Evolutionary conservation across 2,888 invertebrate species (phyloP), one percentile per base, ranked within the genome.

Genomic region (Acronicta alni): DNA sequence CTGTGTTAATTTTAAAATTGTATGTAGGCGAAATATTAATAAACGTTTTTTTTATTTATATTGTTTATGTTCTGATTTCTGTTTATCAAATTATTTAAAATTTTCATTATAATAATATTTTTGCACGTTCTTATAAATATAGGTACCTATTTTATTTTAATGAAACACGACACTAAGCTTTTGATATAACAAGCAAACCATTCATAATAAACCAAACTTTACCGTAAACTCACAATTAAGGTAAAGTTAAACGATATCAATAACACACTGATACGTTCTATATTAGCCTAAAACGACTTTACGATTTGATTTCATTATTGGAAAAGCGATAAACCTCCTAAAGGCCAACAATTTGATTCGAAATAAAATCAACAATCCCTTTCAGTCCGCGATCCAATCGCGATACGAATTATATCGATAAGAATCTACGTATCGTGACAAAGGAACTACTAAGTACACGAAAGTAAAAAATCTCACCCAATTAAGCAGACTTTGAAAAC

Each of bases 291-390:
- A 75, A 76, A 69, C 63, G 60, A 67, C 53, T 86, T 84, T 80
- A 82, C 79, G 76, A 80, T 81, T 79, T 82, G 66, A 83, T 77
- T 72, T 81, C 72, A 80, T 80, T 85, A 87, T 85, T 70, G 87
- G 80, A 75, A 79, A 86, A 82, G 77, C 83, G 77, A 82, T 88
- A 83, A 87, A 87, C 80, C 68, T 82, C 67, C 69, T 53, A 12
- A 30, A 66, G 52, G 72, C 73, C 68, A 72, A 72, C 73, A 75
- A 73, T 79, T 79, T 71, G 65, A 77, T 81, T 81, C 68, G 64
- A 75, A 77, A 83, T 81, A 82, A 84, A 82, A 70, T 73, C 71
- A 77, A 79, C 77, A 74, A 77, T 61, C 44, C 58, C 51, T 66
- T 81, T 79, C 67, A 76, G 71, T 76, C 69, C 56, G 45, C 61